Evolutionary conservation across 1,140 invertebrate species (phyloP).

Genomic region (Platorchestia sp.): DNA sequence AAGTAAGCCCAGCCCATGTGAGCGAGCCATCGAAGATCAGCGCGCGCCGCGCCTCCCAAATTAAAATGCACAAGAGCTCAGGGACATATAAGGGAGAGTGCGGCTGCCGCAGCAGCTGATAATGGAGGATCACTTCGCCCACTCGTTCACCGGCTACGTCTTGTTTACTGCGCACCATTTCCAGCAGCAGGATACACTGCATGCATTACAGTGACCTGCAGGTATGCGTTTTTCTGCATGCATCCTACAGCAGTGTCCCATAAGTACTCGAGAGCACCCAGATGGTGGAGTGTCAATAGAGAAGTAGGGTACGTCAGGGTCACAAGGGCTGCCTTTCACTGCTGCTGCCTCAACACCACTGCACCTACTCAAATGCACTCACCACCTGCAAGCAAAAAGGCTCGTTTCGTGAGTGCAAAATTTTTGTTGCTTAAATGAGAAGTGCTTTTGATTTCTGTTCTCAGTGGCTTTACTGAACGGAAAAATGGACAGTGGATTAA

Average conservation of each 20-base stretch:
- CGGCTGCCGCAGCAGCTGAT: background rate
- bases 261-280: background rate
- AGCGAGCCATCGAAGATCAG: background rate
- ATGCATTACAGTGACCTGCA: background rate
- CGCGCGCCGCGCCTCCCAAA: background rate
- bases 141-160: background rate
- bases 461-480: too few species aligned
- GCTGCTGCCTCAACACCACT: background rate
- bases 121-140: background rate
- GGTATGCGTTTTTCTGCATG: background rate
- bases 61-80: background rate
- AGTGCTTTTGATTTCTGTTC: too few species aligned
- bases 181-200: background rate
- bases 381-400: background rate
- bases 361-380: background rate
- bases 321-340: constrained; percentile 11
- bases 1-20: background rate
- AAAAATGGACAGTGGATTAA: too few species aligned
- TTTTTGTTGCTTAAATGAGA: too few species aligned
- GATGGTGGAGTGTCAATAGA: background rate
- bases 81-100: background rate
- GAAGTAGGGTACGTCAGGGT: background rate
- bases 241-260: background rate
- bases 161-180: background rate
- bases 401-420: too few species aligned